Conservation (phyloP, 2,113 vertebrate species). For the Ploceus nigricollis region DNA sequence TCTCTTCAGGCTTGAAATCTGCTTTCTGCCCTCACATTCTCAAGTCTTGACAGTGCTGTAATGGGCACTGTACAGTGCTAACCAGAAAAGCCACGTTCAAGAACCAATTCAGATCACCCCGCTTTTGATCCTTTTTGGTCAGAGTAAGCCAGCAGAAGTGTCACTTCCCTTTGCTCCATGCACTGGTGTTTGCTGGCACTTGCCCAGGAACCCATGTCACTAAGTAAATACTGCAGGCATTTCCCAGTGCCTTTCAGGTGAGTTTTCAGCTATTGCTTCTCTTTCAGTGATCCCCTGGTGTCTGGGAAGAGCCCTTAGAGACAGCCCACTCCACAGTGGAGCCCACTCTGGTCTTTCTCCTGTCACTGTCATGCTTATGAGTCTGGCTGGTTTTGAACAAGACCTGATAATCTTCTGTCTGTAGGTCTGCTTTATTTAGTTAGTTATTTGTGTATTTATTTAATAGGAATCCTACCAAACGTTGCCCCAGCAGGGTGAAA, state of each 20-base stretch:
- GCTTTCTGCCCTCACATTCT: background rate
- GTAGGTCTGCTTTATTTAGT: background rate
- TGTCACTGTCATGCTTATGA: background rate
- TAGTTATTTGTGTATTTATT: background rate
- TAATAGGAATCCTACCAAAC: background rate
- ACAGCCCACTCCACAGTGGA: background rate
- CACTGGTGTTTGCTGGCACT: background rate
- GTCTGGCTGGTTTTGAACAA: background rate
- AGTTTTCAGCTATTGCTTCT: background rate
- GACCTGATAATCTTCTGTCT: background rate
- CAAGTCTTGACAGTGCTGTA: background rate
- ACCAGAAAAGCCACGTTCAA: background rate
- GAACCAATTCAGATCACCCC: background rate
- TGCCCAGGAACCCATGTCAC: background rate
- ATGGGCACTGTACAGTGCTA: background rate
- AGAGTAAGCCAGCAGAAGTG: background rate
- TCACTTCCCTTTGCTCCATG: background rate
- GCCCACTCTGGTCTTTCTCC: background rate
- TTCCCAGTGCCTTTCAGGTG: background rate
- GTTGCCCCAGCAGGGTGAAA: background rate
- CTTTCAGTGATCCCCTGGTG: background rate
- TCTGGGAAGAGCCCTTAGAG: background rate
- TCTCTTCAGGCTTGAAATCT: slow-evolving; percentile 20
- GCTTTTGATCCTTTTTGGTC: background rate
- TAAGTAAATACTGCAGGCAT: background rate